These are phyloP conservation scores for Cephus pygmeus DNA, from an alignment of 2,888 invertebrate genomes.

Conservation along the genomic window DNA sequence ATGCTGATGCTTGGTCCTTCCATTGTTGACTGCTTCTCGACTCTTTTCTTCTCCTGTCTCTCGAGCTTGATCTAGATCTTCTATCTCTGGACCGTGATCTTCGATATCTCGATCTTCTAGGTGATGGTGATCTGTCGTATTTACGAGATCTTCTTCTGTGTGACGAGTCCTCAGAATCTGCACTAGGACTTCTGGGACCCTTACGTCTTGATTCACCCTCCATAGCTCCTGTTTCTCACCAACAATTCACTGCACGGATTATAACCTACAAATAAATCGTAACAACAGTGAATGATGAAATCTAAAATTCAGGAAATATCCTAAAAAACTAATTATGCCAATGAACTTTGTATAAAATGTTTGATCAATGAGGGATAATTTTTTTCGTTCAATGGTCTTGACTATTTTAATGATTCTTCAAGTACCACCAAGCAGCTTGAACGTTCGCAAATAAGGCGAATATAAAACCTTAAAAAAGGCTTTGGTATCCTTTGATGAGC, in stretches of 20 bases:
- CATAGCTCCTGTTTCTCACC: conserved; percentile 29
- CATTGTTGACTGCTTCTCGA: conserved; percentile 51
- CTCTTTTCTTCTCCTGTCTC: conserved; percentile 58
- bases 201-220: conserved; percentile 53
- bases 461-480: not conserved
- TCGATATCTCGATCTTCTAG: conserved; percentile 57
- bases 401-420: not conserved
- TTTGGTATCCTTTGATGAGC: not conserved
- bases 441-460: not conserved
- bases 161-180: conserved; percentile 58
- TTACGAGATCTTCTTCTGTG: conserved; percentile 57
- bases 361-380: not conserved
- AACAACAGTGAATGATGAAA: not conserved
- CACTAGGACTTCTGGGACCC: conserved; percentile 59
- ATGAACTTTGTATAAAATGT: not conserved
- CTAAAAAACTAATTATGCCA: not conserved
- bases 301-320: not conserved
- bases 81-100: conserved; percentile 58
- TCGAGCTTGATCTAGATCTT: conserved; percentile 53
- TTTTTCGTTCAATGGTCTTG: not conserved
- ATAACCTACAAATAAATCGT: not conserved
- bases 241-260: not conserved
- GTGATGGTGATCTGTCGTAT: conserved; percentile 58
- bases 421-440: not conserved
- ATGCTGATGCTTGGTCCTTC: conserved; percentile 44